Evolutionary conservation across 1,140 invertebrate species (phyloP), one percentile per base, ranked within the genome.

Genomic region (Drosophila grimshawi): DNA sequence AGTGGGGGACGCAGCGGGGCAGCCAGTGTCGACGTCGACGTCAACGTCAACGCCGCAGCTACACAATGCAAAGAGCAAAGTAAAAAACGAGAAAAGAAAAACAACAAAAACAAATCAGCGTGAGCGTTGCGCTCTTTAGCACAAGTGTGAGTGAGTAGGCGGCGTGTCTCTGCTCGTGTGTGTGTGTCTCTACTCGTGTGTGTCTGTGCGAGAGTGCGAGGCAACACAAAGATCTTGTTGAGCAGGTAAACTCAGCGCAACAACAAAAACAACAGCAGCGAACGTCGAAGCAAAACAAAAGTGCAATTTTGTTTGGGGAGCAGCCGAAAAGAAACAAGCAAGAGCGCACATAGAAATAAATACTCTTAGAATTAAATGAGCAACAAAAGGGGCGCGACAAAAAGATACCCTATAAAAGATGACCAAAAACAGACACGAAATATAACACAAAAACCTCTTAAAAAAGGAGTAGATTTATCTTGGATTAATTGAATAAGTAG

Each of bases 261-360:
- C 76, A 76, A 66, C 63, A 80, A 55, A 49, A 49, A 61, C 83
- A 80, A 60, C 35, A 62, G 67, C 72, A 76, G 67, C 86, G 86
- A 90, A 90, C 78, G 71, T 51, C 39, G 30, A 90, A 90, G 74
- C 86, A 90, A 90, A 86, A 90, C 86, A 90, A 90, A 90, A 78
- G 59, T 72, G 61, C 74, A 68, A 86, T 66, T 90, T 76, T 76
- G 57, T 65, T 60, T 41, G 46, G 11, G 59, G 32, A 56, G 43
- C 35, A 41, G 10, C 30, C 52, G 29, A 27, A 64, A 59, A 29
- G 56, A 35, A 68, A 35, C 5, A 59, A 35, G 39, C 55, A 53
- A 64, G 19, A 56, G 56, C 32, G 62, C n/a, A 10, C n/a, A 35
- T 30, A 56, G 19, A 19, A 19, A 19, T 19, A 19, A 19, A 19